A percentile compares a stretch with the other conserved stretches of the same genome.
Evolutionary conservation across 2,888 invertebrate species (phyloP).

Genomic region (Matsumyia berberina): DNA sequence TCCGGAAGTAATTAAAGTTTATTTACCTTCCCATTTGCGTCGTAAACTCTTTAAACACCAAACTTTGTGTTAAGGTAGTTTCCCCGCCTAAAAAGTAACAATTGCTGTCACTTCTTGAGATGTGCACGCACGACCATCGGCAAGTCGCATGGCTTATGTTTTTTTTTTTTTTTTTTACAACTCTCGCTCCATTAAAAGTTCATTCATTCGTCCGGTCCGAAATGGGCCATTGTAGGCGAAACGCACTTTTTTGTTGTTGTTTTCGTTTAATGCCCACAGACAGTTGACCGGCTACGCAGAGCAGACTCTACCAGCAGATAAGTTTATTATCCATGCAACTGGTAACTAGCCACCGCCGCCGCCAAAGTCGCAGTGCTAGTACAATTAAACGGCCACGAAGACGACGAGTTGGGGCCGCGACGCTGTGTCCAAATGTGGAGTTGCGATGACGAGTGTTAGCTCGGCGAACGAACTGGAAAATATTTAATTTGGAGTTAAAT

Average conservation of each 20-base stretch:
- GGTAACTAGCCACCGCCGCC: conserved; percentile 23
- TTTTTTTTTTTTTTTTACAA: conserved; percentile 8
- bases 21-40: conserved; percentile 21
- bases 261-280: conserved; percentile 36
- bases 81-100: not conserved
- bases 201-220: conserved; percentile 56
- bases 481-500: conserved; percentile 55
- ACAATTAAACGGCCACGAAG: conserved; percentile 54
- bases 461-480: conserved; percentile 38
- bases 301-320: conserved; percentile 34
- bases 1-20: conserved; percentile 54
- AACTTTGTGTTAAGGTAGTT: conserved; percentile 26
- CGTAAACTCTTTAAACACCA: conserved; percentile 11
- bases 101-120: conserved; percentile 35
- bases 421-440: conserved; percentile 47
- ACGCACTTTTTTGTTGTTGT: conserved; percentile 53
- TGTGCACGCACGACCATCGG: conserved; percentile 26
- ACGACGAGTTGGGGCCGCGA: conserved; percentile 16
- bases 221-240: conserved; percentile 68
- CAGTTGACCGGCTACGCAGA: conserved; percentile 14
- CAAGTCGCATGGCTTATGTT: conserved; percentile 15
- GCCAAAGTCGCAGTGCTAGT: conserved; percentile 30
- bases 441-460: conserved; percentile 30
- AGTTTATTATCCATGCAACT: conserved; percentile 32
- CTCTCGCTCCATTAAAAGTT: conserved; percentile 60